Conservation (phyloP, 2,113 vertebrate genomes). For the Dermatemys mawii region DNA sequence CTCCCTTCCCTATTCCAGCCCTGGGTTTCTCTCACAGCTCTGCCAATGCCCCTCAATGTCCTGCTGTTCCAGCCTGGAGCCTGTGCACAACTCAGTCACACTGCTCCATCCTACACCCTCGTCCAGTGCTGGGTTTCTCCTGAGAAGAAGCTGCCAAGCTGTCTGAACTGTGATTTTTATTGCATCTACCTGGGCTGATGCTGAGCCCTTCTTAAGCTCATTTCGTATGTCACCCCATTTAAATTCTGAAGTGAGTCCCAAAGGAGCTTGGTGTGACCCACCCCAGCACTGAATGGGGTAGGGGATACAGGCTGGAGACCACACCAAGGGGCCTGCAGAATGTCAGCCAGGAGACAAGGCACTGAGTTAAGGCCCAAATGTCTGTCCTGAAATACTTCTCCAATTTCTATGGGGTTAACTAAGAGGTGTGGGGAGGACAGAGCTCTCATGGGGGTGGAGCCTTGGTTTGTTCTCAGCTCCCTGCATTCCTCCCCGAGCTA, state of each 20-base stretch:
- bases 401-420: conserved; percentile 36
- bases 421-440: conserved; percentile 15
- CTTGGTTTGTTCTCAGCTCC: background rate
- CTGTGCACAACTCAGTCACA: background rate
- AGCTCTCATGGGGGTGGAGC: background rate
- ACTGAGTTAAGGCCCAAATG: conserved; percentile 12
- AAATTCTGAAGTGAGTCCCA: background rate
- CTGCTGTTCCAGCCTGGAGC: background rate
- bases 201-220: background rate
- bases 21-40: background rate
- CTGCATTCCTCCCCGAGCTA: conserved; percentile 16
- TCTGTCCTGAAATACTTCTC: conserved; percentile 41
- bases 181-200: background rate
- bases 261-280: background rate
- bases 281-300: background rate
- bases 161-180: background rate
- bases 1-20: background rate
- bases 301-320: background rate
- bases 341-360: background rate
- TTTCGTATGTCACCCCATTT: no score
- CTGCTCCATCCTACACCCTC: background rate
- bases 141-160: background rate
- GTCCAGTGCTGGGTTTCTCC: background rate
- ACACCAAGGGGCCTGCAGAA: background rate
- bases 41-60: background rate